Percentiles rank a stretch among this genome's conserved stretches.
phyloP scores from a whole-genome alignment of 30 jellyfish, hydroid and myxozoan genomes.

The Cassiopea andromeda region DNA sequence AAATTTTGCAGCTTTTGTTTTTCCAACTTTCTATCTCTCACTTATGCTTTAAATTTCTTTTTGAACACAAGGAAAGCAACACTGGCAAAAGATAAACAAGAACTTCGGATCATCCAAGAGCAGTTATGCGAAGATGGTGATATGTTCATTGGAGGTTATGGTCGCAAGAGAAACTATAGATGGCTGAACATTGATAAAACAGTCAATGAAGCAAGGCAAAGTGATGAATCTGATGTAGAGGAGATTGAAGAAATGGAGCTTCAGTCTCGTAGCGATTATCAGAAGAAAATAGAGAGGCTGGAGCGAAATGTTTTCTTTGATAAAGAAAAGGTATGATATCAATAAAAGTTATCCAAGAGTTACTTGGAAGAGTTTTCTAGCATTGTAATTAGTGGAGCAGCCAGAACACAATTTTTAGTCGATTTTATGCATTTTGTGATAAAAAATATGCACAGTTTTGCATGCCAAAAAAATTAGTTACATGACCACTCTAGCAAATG shows the following conservation, averaged over 20 bases:
- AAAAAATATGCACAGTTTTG: too few species aligned
- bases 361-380: too few species aligned
- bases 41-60: conserved; percentile 50
- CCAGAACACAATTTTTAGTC: too few species aligned
- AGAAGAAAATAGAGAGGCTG: conserved; percentile 68
- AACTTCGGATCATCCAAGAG: conserved; percentile 83
- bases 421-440: too few species aligned
- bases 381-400: too few species aligned
- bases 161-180: conserved; percentile 83
- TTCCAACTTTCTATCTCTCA: conserved; percentile 82
- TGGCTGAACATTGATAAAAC: conserved; percentile 92
- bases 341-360: too few species aligned
- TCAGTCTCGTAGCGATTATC: conserved; percentile 31
- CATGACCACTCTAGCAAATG: too few species aligned
- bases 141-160: conserved; percentile 75
- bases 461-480: too few species aligned
- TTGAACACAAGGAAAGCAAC: conserved; percentile 66
- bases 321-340: conserved; percentile 70
- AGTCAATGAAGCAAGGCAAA: conserved; percentile 11
- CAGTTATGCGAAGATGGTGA: conserved; percentile 94
- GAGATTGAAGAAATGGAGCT: conserved; percentile 25
- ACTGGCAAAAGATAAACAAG: conserved; percentile 82
- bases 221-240: conserved; percentile 74
- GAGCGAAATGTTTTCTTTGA: conserved; percentile 83
- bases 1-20: too few species aligned